Base-by-base conservation (phyloP, 2,888 invertebrate genomes). In the Mylabris sibirica region DNA sequence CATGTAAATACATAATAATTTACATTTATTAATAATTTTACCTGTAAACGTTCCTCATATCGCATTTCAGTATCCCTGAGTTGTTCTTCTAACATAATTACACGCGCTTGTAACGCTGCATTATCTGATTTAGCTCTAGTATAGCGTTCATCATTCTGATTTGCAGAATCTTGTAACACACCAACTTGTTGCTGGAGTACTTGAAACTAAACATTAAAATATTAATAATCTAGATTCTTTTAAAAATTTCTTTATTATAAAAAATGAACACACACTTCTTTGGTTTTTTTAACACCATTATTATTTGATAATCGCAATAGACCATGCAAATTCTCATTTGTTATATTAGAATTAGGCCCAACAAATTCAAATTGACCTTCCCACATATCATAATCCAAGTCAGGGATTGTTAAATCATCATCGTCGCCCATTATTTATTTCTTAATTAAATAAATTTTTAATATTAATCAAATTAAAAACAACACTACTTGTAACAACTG, bases 171-270 rank as follows among this genome's bases (percentile, higher is more conserved):
- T 62, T 93, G 94, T 78, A 98, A 88, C 69, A 92, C 92, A 72
- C 93, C 93, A 85, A 98, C 93, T 87, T 97, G 96, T 83, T 96
- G 94, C 86, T 98, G 97, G 73, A 98, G 89, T 80, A 94, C 89
- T 87, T 96, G 94, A 82, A 97, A 93, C 97, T 97, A 24, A 86
- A 86, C 75, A 77, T 79, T 79, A 73, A 44, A 5, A 61, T 14
- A 60, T 14, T 35, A 14, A 5, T n/a, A 62, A 26, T 22, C 8
- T 38, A 14, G 5, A 30, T 30, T 1, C 0, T 6, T 35, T 35
- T 38, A 34, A 22, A 24, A 63, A 26, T 30, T 53, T 35, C 38
- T 59, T 30, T 20, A 17, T 30, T 49, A 9, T 49, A 12, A 53
- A 20, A 53, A 9, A 49, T 9, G 3, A 22, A 20, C 26, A 64